These are phyloP conservation scores for Mico argentatus DNA, from an alignment of 2,797 vertebrate genomes.

Conservation along the genomic window DNA sequence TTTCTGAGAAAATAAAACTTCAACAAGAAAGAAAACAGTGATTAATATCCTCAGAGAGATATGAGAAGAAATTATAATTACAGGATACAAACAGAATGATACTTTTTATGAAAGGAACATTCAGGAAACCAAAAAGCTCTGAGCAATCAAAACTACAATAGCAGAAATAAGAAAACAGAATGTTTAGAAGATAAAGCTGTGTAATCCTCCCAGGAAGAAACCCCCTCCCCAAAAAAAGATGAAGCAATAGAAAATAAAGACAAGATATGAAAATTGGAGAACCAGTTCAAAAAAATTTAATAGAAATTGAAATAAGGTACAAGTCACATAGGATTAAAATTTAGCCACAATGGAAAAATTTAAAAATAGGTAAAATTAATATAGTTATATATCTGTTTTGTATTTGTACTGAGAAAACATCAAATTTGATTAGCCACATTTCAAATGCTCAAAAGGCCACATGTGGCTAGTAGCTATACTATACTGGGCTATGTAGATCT, in stretches of 20 bases:
- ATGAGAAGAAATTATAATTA: slow-evolving; percentile 25
- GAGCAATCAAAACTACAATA: slow-evolving; percentile 20
- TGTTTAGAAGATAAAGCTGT: slow-evolving; percentile 13
- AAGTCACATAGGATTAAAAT: neutral
- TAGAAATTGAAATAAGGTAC: neutral
- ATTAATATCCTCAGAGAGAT: neutral
- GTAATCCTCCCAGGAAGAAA: neutral
- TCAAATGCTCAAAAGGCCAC: neutral
- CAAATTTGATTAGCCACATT: neutral
- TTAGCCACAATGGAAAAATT: neutral
- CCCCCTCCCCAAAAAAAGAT: neutral
- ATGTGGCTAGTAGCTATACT: neutral
- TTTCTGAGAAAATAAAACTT: slow-evolving; percentile 17
- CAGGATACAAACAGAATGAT: neutral
- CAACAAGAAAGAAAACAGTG: neutral
- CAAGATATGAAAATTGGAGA: slow-evolving; percentile 18
- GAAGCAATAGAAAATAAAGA: neutral
- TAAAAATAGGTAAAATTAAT: neutral
- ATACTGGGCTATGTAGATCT: neutral
- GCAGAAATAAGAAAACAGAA: neutral
- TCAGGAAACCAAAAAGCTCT: neutral
- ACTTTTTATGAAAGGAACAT: slow-evolving; percentile 16
- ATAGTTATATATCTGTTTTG: neutral
- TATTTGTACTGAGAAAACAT: slow-evolving; percentile 4
- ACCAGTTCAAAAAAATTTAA: neutral